Evolutionary conservation across 2,797 vertebrate species (phyloP).

Genomic region (Phalloptychus januarius): DNA sequence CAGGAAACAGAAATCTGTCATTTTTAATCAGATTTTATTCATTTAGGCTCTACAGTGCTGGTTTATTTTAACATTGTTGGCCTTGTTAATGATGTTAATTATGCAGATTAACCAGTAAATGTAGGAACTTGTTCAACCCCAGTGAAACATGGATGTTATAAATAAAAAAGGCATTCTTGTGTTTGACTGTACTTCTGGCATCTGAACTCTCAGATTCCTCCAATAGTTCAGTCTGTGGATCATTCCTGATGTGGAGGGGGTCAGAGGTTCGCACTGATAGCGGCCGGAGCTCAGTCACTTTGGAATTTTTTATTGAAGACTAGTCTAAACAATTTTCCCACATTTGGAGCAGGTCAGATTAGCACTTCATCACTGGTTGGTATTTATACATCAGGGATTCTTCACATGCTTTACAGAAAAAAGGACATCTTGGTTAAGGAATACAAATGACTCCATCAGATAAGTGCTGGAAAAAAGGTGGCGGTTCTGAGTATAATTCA

Average conservation of each 20-base stretch:
- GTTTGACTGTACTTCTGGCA: slow-evolving; percentile 47
- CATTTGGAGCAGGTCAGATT: slow-evolving; percentile 64
- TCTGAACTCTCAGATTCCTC: slow-evolving; percentile 47
- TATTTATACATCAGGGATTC: slow-evolving; percentile 73
- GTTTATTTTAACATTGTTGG: neutral
- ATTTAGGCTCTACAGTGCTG: neutral
- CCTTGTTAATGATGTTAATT: neutral
- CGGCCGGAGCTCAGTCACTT: slow-evolving; percentile 61
- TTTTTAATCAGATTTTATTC: slow-evolving; percentile 2
- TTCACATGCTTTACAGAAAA: slow-evolving; percentile 60
- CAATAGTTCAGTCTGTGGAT: slow-evolving; percentile 60
- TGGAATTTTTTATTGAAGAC: slow-evolving; percentile 68
- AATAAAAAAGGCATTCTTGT: slow-evolving; percentile 17
- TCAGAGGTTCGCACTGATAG: slow-evolving; percentile 48
- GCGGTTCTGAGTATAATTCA: slow-evolving; percentile 50
- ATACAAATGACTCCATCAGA: slow-evolving; percentile 44
- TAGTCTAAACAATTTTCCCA: slow-evolving; percentile 66
- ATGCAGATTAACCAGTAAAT: neutral
- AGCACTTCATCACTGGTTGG: slow-evolving; percentile 65
- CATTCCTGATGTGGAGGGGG: slow-evolving; percentile 9
- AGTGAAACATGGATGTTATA: neutral
- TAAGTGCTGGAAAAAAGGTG: slow-evolving; percentile 55
- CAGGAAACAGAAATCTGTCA: neutral
- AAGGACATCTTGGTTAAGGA: slow-evolving; percentile 32
- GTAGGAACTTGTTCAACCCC: neutral